phyloP scores from a whole-genome alignment of 2,113 vertebrate species.

The Prunella fulvescens region DNA sequence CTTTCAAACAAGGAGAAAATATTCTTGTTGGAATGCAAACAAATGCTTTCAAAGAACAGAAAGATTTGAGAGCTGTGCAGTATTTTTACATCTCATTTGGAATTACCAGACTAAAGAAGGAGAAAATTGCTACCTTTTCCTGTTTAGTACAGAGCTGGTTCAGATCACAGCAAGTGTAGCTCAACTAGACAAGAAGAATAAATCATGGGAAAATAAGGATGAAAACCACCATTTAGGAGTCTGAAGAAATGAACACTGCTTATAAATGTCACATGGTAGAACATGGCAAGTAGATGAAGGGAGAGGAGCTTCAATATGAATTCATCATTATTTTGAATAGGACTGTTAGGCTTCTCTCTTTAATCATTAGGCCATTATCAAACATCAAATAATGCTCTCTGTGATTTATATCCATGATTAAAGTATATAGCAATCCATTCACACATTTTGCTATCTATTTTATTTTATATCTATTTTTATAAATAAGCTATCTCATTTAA shows the following conservation, averaged over 20 bases:
- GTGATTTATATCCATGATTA: neutral
- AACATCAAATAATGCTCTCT: neutral
- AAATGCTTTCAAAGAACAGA: neutral
- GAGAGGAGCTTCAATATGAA: neutral
- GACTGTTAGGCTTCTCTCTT: neutral
- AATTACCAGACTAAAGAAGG: neutral
- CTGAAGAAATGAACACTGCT: neutral
- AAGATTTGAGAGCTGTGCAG: neutral
- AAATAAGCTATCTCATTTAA: neutral
- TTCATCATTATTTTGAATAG: neutral
- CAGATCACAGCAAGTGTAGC: neutral
- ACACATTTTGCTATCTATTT: neutral
- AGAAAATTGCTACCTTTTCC: neutral
- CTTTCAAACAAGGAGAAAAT: neutral
- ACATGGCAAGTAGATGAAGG: neutral
- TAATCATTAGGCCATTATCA: neutral
- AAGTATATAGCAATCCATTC: neutral
- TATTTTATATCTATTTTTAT: neutral
- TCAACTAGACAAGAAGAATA: neutral
- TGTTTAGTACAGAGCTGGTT: neutral
- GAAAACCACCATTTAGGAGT: neutral
- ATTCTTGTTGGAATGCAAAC: neutral
- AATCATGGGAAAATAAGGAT: neutral
- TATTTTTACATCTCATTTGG: neutral
- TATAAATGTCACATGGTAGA: neutral